Evolutionary conservation across 23 tunicate species (phyloP).

Genomic region (Botrylloides violaceus): DNA sequence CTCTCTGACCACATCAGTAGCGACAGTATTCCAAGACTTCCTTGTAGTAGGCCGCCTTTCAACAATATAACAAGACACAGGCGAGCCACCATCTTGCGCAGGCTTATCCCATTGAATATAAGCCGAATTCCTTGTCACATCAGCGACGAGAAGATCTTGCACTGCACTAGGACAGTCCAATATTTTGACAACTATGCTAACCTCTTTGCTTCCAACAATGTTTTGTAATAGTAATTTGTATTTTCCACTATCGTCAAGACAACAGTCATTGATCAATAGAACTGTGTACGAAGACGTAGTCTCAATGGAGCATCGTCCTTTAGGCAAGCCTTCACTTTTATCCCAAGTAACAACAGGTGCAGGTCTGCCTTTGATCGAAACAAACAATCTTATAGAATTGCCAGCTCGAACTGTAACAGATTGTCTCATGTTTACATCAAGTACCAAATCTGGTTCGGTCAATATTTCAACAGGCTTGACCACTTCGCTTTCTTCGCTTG

Average conservation of each 20-base stretch:
- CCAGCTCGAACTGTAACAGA: constrained; percentile 28
- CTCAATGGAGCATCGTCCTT: constrained; percentile 49
- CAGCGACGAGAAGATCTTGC: constrained; percentile 50
- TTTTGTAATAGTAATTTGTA: constrained; percentile 60
- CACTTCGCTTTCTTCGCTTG: constrained; percentile 43
- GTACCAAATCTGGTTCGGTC: constrained; percentile 30
- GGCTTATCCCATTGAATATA: constrained; percentile 77
- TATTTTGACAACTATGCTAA: constrained; percentile 53
- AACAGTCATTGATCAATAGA: constrained; percentile 45
- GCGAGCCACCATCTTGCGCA: constrained; percentile 72
- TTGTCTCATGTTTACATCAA: constrained; percentile 23
- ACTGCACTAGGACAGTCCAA: constrained; percentile 85
- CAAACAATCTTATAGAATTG: constrained; percentile 28
- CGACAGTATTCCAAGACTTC: constrained; percentile 14
- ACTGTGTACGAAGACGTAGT: constrained; percentile 75
- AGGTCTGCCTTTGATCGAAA: constrained; percentile 54
- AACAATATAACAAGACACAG: constrained; percentile 65
- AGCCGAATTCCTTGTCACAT: constrained; percentile 24
- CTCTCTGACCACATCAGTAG: constrained; percentile 5
- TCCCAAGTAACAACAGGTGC: constrained; percentile 69
- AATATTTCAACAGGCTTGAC: constrained; percentile 42
- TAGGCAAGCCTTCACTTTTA: constrained; percentile 74
- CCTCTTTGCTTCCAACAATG: constrained; percentile 18
- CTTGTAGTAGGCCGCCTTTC: constrained; percentile 64
- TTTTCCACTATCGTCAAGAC: constrained; percentile 68